Base-by-base conservation (phyloP, 2,888 invertebrate species). In the Noctua janthina region DNA sequence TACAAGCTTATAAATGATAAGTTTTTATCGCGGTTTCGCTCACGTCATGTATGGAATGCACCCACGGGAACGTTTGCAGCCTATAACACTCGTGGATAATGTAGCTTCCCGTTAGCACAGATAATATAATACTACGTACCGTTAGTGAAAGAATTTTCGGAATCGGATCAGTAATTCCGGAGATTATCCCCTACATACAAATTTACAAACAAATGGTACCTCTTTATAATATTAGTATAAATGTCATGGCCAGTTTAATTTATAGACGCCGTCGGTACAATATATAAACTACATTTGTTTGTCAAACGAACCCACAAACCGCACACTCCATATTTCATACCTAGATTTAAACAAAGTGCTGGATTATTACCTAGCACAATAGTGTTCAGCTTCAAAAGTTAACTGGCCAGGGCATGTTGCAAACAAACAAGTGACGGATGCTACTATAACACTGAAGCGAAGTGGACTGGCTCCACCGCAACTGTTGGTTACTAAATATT, bases 351-450 rank as follows among this genome's bases (percentile, higher is more conserved):
- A 51, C 70, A 82, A 76, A 82, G 64, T 56, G 64, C 69, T 82
- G 64, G 64, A 82, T 82, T 82, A 81, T 76, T n/a, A 82, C 39
- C 64, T 51, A 70, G 56, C 62, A 81, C 49, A 82, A 76, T 64
- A 72, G 78, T 71, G n/a, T 78, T 72, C 71, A 83, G 67, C 72
- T 78, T 78, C 64, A 56, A 78, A 83, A 82, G 71, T 82, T 78
- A 78, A 82, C 83, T 81, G 82, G 72, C 8, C 68, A 79, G 76
- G 69, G 71, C 66, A 62, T 83, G 70, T 74, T 79, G 70, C 71
- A 39, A 79, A 84, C 79, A 83, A 84, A 84, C 82, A 84, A 83
- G 59, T 83, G 82, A 83, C 79, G 59, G 84, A 84, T 84, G 79
- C 67, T 79, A 84, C 64, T 74, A 39, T 74, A 79, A 82, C 59